phyloP scores from a whole-genome alignment of 2,888 invertebrate genomes.

The Coronaproctus castanopsis region DNA sequence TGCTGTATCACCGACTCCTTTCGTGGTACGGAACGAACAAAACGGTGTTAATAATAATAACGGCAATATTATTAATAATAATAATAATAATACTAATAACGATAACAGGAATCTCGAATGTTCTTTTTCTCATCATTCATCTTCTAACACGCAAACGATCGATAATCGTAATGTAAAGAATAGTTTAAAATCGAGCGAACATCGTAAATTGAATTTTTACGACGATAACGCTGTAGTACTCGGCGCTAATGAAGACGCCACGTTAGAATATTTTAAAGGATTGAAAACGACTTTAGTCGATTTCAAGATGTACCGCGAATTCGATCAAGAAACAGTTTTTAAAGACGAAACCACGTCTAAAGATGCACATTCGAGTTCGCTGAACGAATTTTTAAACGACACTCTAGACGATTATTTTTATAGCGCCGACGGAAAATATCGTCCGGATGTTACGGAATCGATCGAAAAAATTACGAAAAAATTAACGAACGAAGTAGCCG shows the following conservation, averaged over 20 bases:
- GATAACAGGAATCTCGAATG: no score
- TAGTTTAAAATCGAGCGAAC: not conserved
- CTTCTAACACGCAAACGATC: not conserved
- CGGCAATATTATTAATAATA: no score
- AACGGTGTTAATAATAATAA: no score
- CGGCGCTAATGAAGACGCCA: conserved; percentile 36
- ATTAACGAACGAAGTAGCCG: not conserved
- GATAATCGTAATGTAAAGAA: not conserved
- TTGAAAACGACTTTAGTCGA: conserved; percentile 29
- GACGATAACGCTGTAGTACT: conserved; percentile 29
- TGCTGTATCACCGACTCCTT: not conserved
- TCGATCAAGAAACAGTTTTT: not conserved
- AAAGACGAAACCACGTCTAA: not conserved
- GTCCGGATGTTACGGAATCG: not conserved
- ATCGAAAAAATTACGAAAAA: not conserved
- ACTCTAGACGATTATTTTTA: conserved; percentile 10
- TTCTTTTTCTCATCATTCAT: no score
- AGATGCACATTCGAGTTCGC: not conserved
- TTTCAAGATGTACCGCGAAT: not conserved
- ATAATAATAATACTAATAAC: no score
- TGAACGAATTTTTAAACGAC: conserved; percentile 12
- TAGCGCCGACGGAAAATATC: not conserved
- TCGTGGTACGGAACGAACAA: not conserved
- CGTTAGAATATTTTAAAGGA: conserved; percentile 32
- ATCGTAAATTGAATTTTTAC: no score